These are phyloP conservation scores for Colletes gigas DNA, from an alignment of 1,140 invertebrate genomes.

Conservation along the genomic window DNA sequence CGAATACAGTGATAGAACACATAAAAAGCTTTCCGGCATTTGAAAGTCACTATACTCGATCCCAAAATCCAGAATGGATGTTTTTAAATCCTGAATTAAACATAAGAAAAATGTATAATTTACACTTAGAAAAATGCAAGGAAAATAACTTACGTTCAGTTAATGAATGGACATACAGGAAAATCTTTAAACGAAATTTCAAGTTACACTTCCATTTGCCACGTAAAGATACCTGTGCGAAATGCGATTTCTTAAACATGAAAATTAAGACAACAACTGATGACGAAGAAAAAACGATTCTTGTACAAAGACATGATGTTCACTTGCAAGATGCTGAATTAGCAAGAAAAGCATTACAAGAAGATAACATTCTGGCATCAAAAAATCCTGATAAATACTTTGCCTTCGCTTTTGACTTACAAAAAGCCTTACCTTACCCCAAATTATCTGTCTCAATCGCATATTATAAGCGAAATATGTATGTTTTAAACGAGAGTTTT, in stretches of 20 bases:
- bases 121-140: slow-evolving; percentile 58
- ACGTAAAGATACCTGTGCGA: slow-evolving; percentile 7
- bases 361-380: slow-evolving; percentile 56
- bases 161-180: slow-evolving; percentile 53
- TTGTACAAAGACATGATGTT: slow-evolving; percentile 54
- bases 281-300: slow-evolving; percentile 57
- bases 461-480: slow-evolving; percentile 15
- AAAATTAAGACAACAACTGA: slow-evolving; percentile 59
- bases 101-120: slow-evolving; percentile 30
- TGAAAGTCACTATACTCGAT: slow-evolving; percentile 63
- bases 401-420: slow-evolving; percentile 57
- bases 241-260: slow-evolving; percentile 41
- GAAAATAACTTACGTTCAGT: slow-evolving; percentile 55
- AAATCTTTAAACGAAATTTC: slow-evolving; percentile 53
- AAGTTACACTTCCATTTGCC: slow-evolving; percentile 55
- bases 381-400: slow-evolving; percentile 56
- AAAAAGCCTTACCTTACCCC: slow-evolving; percentile 61
- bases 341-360: slow-evolving; percentile 59
- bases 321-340: slow-evolving; percentile 54
- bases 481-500: slow-evolving; percentile 7
- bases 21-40: slow-evolving; percentile 60
- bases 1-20: slow-evolving; percentile 57
- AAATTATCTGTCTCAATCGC: slow-evolving; percentile 56
- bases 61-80: slow-evolving; percentile 58
- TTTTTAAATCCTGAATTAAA: slow-evolving; percentile 55